Evolutionary conservation across 2,113 vertebrate genomes (phyloP).

Genomic region (Cochlearius cochlearius): DNA sequence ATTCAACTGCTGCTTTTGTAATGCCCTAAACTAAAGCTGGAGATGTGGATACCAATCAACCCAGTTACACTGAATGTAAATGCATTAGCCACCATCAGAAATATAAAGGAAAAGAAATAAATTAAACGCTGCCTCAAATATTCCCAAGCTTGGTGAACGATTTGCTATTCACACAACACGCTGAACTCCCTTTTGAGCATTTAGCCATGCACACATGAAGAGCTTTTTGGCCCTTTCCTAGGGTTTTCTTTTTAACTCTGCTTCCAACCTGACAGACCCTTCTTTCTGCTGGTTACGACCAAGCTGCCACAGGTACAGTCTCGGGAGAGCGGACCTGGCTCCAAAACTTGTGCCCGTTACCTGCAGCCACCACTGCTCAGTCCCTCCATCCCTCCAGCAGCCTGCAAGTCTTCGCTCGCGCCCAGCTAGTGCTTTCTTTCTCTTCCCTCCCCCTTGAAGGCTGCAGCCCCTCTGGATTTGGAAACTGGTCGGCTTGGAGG

Average conservation of each 20-base stretch:
- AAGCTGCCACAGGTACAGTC: background rate
- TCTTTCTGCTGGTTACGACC: background rate
- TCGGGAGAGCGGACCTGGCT: rapidly evolving
- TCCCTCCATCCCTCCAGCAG: background rate
- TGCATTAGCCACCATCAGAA: background rate
- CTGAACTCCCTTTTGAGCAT: background rate
- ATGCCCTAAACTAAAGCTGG: background rate
- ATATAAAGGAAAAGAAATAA: background rate
- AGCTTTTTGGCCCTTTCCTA: background rate
- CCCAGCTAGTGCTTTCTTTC: background rate
- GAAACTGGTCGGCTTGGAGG: background rate
- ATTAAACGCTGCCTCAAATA: background rate
- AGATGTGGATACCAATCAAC: background rate
- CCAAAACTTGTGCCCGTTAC: background rate
- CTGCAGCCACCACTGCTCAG: background rate
- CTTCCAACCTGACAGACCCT: background rate
- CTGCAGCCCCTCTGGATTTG: background rate
- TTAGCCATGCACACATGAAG: rapidly evolving
- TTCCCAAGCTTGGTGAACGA: background rate
- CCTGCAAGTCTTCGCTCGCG: background rate
- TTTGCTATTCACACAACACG: background rate
- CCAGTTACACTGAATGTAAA: background rate
- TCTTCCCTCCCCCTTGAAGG: background rate
- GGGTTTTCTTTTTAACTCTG: background rate
- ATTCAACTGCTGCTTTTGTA: background rate